Percentiles rank a stretch among this genome's conserved stretches.
phyloP scores from a whole-genome alignment of 1,140 invertebrate genomes.

The Zaprionus capensis region DNA sequence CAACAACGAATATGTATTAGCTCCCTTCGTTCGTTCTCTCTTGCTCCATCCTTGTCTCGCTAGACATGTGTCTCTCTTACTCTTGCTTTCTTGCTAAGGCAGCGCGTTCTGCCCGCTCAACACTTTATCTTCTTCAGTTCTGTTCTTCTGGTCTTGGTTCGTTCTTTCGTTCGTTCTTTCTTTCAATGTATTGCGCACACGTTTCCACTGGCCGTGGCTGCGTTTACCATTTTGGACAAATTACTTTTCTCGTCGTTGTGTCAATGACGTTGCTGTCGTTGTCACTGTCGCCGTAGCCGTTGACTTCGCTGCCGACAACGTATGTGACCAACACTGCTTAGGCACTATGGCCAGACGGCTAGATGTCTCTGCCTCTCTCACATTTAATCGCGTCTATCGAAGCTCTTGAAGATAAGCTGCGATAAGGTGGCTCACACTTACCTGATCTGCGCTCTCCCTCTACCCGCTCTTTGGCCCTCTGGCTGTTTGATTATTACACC shows the following conservation, averaged over 20 bases:
- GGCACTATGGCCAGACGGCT: not conserved
- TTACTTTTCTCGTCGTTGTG: constrained; percentile 56
- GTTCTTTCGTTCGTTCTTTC: constrained; percentile 43
- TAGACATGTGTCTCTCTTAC: constrained; percentile 43
- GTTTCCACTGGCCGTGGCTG: constrained; percentile 36
- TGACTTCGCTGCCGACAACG: not conserved
- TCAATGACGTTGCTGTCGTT: constrained; percentile 40
- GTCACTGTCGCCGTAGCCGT: constrained; percentile 10
- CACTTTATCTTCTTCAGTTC: constrained; percentile 67
- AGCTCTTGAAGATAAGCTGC: constrained; percentile 37
- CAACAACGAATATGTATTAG: constrained; percentile 71
- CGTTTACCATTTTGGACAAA: constrained; percentile 64
- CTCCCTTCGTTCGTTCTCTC: constrained; percentile 23
- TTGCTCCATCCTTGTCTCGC: constrained; percentile 15
- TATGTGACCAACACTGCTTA: constrained; percentile 3
- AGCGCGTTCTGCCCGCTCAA: constrained; percentile 70
- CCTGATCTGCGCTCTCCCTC: not conserved
- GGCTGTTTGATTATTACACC: constrained; percentile 14
- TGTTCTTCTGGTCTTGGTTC: constrained; percentile 41
- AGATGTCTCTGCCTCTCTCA: not conserved
- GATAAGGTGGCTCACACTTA: constrained; percentile 29
- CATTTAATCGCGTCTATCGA: constrained; percentile 43
- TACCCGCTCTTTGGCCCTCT: not conserved
- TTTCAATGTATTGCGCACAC: constrained; percentile 35
- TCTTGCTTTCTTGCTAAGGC: constrained; percentile 63